A percentile compares a stretch with the other conserved stretches of the same genome.
phyloP scores from a whole-genome alignment of 2,113 vertebrate genomes.

The Setophaga petechia region DNA sequence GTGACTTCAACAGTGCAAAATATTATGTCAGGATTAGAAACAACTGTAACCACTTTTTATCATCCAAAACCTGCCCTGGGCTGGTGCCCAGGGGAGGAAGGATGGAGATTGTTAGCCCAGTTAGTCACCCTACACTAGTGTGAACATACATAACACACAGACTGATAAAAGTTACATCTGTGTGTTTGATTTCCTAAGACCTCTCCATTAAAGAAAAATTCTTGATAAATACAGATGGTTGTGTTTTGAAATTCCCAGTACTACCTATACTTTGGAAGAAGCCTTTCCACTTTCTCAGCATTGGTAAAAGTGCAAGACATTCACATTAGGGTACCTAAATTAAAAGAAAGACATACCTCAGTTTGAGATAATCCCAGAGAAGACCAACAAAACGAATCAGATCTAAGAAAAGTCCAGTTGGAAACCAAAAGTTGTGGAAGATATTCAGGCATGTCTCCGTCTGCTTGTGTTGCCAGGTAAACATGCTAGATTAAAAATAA shows the following conservation, averaged over 20 bases:
- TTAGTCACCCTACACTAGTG: neutral
- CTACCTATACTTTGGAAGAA: neutral
- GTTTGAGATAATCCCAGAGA: neutral
- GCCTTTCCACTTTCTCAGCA: neutral
- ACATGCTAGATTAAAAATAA: neutral
- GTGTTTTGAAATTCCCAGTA: neutral
- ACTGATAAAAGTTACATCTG: neutral
- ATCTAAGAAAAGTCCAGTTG: neutral
- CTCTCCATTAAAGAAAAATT: neutral
- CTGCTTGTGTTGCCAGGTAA: neutral
- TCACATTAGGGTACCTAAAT: neutral
- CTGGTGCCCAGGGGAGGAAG: neutral
- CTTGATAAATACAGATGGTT: neutral
- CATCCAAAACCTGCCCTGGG: neutral
- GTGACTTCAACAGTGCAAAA: neutral
- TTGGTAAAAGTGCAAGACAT: rapidly evolving
- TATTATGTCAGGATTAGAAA: neutral
- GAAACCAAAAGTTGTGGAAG: neutral
- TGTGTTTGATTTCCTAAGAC: neutral
- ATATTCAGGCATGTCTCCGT: neutral
- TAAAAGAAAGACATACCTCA: neutral
- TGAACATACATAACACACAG: rapidly evolving
- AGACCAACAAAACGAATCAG: neutral
- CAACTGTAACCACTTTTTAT: neutral
- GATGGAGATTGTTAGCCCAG: neutral